phyloP scores from a whole-genome alignment of 2,888 invertebrate species.

The Lithosia quadra region DNA sequence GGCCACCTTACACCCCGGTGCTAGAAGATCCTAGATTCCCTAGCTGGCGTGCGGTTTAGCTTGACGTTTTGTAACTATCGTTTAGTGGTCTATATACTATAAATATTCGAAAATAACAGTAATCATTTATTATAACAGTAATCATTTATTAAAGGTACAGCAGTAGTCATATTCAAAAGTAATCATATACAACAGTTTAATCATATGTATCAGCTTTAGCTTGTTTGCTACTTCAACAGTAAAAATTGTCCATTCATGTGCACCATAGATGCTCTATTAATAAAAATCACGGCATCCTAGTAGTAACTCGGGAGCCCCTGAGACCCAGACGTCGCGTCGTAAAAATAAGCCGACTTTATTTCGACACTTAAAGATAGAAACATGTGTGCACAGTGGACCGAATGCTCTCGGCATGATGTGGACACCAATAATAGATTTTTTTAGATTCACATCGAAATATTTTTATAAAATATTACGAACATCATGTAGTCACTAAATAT shows the following conservation, averaged over 20 bases:
- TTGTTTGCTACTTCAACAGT: too few relatives aligned
- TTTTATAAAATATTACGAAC: neutral
- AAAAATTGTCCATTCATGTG: neutral
- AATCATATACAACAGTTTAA: too few relatives aligned
- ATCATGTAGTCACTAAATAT: conserved; percentile 3
- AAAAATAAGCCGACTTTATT: conserved; percentile 45
- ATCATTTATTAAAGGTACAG: too few relatives aligned
- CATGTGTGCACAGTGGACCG: conserved; percentile 36
- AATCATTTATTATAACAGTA: too few relatives aligned
- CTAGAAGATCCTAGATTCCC: too few relatives aligned
- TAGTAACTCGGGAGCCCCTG: conserved; percentile 9
- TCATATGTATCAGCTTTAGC: too few relatives aligned
- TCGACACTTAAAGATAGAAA: conserved; percentile 31
- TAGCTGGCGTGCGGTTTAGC: too few relatives aligned
- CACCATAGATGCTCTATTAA: neutral
- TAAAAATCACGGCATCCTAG: conserved; percentile 3
- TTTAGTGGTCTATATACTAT: too few relatives aligned
- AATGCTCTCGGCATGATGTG: conserved; percentile 28
- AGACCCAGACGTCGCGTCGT: conserved; percentile 36
- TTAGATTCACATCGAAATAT: conserved; percentile 8
- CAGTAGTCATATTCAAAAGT: too few relatives aligned
- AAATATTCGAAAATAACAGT: too few relatives aligned
- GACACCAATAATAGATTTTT: conserved; percentile 39
- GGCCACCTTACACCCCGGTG: too few relatives aligned
- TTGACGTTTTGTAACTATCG: too few relatives aligned